Evolutionary conservation across 2,797 vertebrate species (phyloP).

Genomic region (Neoniphon sammara): DNA sequence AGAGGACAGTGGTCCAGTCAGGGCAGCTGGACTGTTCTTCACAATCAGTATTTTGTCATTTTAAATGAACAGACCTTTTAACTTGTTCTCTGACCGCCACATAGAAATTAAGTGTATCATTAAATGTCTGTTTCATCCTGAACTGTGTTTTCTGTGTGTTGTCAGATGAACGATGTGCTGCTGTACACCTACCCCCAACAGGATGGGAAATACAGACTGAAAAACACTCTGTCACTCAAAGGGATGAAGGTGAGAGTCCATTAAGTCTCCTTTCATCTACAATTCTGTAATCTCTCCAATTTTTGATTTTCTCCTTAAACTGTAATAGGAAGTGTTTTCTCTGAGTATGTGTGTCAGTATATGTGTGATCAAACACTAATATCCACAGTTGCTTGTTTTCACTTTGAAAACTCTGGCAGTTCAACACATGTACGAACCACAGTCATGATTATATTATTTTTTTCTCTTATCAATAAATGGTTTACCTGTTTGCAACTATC

Average conservation of each 20-base stretch:
- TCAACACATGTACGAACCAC: too few relatives aligned
- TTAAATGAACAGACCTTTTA: neutral
- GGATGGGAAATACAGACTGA: constrained; percentile 94
- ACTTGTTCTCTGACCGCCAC: neutral
- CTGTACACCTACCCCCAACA: constrained; percentile 97
- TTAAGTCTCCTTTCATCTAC: neutral
- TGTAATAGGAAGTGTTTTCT: neutral
- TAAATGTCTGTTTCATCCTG: neutral
- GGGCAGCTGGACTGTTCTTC: too few relatives aligned
- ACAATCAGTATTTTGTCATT: neutral
- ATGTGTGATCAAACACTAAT: too few relatives aligned
- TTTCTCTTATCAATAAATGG: neutral
- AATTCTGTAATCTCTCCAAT: too few relatives aligned
- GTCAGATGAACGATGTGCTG: constrained; percentile 94
- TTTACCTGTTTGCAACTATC: neutral
- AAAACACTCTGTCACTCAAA: constrained; percentile 88
- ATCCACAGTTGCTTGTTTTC: too few relatives aligned
- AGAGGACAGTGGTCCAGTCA: neutral
- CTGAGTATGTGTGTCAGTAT: neutral
- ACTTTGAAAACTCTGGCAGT: too few relatives aligned
- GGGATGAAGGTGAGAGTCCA: constrained; percentile 87
- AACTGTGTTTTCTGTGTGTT: constrained; percentile 35
- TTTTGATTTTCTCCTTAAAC: neutral
- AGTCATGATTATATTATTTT: neutral
- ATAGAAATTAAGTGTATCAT: too few relatives aligned